phyloP scores from a whole-genome alignment of 2,797 vertebrate species.

The Pygocentrus nattereri region DNA sequence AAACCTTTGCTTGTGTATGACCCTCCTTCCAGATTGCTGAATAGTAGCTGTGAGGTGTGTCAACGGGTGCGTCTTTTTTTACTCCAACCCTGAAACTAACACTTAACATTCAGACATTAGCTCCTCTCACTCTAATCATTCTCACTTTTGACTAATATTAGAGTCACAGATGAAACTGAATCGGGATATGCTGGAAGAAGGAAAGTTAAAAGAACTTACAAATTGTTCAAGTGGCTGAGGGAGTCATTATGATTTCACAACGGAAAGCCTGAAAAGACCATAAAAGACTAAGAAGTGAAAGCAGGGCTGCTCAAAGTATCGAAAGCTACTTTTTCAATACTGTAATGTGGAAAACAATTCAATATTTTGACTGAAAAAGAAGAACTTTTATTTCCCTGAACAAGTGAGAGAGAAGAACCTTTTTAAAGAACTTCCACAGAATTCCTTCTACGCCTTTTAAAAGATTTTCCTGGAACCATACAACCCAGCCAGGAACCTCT shows the following conservation, averaged over 20 bases:
- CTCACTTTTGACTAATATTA: constrained; percentile 1
- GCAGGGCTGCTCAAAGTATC: too few species aligned
- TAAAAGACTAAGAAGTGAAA: background rate
- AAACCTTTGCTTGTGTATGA: constrained; percentile 12
- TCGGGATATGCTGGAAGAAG: background rate
- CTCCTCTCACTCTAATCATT: constrained; percentile 3
- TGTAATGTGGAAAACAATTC: background rate
- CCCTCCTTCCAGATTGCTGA: background rate
- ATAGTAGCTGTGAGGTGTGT: constrained; percentile 1
- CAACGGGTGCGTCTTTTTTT: constrained; percentile 21
- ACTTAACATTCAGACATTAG: background rate
- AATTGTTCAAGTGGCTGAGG: background rate
- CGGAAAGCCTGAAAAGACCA: background rate
- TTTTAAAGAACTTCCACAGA: too few species aligned
- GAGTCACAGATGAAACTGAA: background rate
- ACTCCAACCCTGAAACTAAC: constrained; percentile 21
- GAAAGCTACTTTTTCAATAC: too few species aligned
- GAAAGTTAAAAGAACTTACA: too few species aligned
- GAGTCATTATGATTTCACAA: background rate
- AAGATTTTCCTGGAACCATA: background rate
- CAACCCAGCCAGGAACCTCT: background rate
- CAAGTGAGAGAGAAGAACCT: background rate
- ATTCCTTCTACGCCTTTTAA: too few species aligned
- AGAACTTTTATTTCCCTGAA: background rate
- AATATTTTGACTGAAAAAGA: background rate